phyloP scores from a whole-genome alignment of 2,797 vertebrate genomes.

The Eospalax fontanierii region DNA sequence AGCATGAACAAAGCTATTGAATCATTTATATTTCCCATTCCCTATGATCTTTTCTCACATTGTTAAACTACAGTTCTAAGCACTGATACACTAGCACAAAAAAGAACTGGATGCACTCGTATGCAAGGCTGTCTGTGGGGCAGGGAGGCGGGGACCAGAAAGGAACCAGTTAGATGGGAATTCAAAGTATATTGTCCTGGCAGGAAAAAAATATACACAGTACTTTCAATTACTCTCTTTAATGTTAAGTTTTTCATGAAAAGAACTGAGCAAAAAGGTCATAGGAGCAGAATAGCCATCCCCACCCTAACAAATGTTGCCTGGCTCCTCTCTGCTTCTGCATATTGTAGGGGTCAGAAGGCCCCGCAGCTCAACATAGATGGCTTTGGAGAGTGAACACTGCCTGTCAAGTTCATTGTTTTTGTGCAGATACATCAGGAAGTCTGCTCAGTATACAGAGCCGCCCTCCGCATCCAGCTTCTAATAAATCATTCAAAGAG shows the following conservation, averaged over 20 bases:
- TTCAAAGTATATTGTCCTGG: not conserved
- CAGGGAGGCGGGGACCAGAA: too few species aligned
- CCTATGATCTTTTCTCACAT: not conserved
- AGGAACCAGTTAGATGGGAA: not conserved
- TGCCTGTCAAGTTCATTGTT: slow-evolving; percentile 43
- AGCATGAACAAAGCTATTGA: not conserved
- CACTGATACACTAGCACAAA: not conserved
- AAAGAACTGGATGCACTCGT: not conserved
- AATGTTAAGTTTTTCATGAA: slow-evolving; percentile 35
- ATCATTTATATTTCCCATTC: not conserved
- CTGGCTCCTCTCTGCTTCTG: not conserved
- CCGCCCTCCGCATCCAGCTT: slow-evolving; percentile 22
- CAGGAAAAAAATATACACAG: not conserved
- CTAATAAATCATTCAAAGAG: slow-evolving; percentile 78
- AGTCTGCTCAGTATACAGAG: slow-evolving; percentile 45
- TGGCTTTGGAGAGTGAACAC: slow-evolving; percentile 54
- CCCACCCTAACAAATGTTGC: slow-evolving; percentile 25
- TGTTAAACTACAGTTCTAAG: not conserved
- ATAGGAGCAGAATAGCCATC: not conserved
- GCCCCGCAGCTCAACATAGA: slow-evolving; percentile 32
- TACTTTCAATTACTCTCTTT: slow-evolving; percentile 51
- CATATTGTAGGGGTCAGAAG: not conserved
- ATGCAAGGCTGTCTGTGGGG: not conserved
- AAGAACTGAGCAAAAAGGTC: slow-evolving; percentile 39
- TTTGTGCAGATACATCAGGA: slow-evolving; percentile 64